Base-by-base conservation (phyloP, 2,888 invertebrate species). In the Sepiola atlantica region DNA sequence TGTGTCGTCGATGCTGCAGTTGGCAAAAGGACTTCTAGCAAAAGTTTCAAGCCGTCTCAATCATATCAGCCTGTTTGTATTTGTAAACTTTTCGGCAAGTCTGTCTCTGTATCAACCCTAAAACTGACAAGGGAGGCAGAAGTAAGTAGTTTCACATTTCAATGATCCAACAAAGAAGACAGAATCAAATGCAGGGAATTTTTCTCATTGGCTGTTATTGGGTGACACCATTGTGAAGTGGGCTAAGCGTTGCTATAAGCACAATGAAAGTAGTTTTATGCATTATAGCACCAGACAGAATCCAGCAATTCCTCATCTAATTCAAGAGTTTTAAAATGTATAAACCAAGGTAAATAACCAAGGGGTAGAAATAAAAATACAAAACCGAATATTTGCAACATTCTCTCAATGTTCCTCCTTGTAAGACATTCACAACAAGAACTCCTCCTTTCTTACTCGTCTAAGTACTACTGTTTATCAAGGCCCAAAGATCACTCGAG, bases 171-270 rank as follows among this genome's bases (percentile, higher is more conserved):
- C 77, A 77, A 77, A 77, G 14, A n/a, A 77, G 32, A 77, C 0
- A 77, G 12, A n/a, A 77, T 14, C 32, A 77, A 77, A 77, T 77
- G 77, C 77, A 77, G 77, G 77, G 32, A 12, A 77, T 77, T 77
- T 77, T 16, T 77, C 77, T 77, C 77, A 77, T 77, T 77, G 77
- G 77, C 32, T 77, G 18, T 32, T 77, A 77, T n/a, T 77, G n/a
- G 77, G 77, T 77, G 77, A 77, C 77, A 77, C 77, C 32, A 77
- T 77, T 77, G 77, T 77, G 77, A 77, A 77, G 77, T 77, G 77
- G 77, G 77, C 77, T 77, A 77, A 32, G 77, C n/a, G 77, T 77
- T 77, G 77, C 77, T 77, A 77, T 77, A 77, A 77, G n/a, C 77
- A 77, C 77, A 77, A 77, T 16, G 77, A 77, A n/a, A 77, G 77